Evolutionary conservation across 2,113 vertebrate genomes (phyloP), one percentile per base, ranked within the genome.

Genomic region (Nicator chloris): DNA sequence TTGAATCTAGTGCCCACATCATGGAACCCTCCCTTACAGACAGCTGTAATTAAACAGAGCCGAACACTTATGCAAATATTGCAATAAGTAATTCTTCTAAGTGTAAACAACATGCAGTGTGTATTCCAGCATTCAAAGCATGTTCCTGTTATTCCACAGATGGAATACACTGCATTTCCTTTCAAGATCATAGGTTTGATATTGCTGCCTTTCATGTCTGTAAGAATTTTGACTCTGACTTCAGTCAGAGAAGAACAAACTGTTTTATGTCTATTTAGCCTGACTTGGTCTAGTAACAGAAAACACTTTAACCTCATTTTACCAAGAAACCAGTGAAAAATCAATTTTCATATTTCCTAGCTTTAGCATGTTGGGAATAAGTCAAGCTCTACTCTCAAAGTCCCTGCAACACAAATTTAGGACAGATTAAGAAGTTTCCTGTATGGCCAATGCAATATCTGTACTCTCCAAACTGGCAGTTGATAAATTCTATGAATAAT

Each of bases 11-110:
- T 84, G 77, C 77, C 81, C 85, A 10, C 37, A 13, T n/a, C 45
- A 19, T 4, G 42, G 82, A 73, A 10, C 30, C 30, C 42, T 54
- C 69, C 82, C 84, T 70, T 1, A 0, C 82, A 92, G 91, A 85
- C 93, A 94, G 87, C 79, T 80, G 49, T 92, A 95, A 95, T 96
- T 95, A 94, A 87, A 73, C 84, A 88, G 91, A 82, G 39, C 89
- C 63, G 54, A 89, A 49, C 66, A 9, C 61, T 83, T 82, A 77
- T 80, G 93, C 89, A 91, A 95, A 95, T 91, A 82, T 69, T 77
- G 87, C 84, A 96, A 23, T 61, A 92, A 92, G 42, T 66, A 82
- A 94, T 92, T 89, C 53, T 84, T 76, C 61, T 60, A 24, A 91
- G 65, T 9, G n/a, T 84, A 92, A 93, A 85, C 90, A 88, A 73